Evolutionary conservation across 2,888 invertebrate genomes (phyloP).

Genomic region (Bombylius major): DNA sequence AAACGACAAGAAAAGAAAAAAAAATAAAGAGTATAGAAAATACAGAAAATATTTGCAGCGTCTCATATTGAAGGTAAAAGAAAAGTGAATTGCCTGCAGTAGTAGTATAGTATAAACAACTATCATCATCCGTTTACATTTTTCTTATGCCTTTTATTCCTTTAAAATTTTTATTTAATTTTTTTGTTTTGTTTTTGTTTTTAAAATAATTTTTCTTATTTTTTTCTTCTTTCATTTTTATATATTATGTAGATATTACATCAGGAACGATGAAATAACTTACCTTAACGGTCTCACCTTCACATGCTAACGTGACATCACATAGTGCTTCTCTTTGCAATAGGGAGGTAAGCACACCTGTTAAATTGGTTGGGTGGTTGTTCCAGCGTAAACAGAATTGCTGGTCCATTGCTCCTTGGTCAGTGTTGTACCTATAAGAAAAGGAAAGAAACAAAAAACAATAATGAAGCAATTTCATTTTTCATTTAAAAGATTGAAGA

Average conservation of each 20-base stretch:
- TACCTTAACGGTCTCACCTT: conserved; percentile 75
- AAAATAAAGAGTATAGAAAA: neutral
- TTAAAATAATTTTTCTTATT: neutral
- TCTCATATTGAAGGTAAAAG: neutral
- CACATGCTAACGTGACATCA: conserved; percentile 86
- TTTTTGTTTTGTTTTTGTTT: neutral
- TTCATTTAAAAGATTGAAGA: no score
- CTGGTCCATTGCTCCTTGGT: conserved; percentile 48
- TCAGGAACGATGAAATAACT: conserved; percentile 10
- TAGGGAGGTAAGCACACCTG: conserved; percentile 77
- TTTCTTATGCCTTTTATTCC: no score
- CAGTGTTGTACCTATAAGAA: conserved; percentile 35
- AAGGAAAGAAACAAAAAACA: neutral
- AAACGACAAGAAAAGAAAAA: neutral
- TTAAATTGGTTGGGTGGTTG: conserved; percentile 84
- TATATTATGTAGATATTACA: neutral
- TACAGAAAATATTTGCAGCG: no score
- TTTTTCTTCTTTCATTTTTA: neutral
- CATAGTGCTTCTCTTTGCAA: conserved; percentile 80
- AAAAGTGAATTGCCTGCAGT: neutral
- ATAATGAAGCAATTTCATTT: no score
- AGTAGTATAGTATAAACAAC: no score
- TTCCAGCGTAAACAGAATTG: conserved; percentile 92
- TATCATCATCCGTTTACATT: no score
- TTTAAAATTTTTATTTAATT: neutral